Base-by-base conservation (phyloP, 1,140 invertebrate genomes). In the Drosophila busckii region DNA sequence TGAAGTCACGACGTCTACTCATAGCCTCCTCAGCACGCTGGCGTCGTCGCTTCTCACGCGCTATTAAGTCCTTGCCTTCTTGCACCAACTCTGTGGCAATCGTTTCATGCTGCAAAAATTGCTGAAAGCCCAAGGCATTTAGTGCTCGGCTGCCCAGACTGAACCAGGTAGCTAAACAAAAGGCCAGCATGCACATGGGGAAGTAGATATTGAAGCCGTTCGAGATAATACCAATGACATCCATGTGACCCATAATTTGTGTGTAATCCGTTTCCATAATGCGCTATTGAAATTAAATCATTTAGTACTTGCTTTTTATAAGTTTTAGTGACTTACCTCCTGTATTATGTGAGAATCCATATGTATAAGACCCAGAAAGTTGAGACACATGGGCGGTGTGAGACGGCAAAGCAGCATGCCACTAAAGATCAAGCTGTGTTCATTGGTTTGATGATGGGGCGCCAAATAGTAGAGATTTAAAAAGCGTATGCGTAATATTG, bases 221-320 rank as follows among this genome's bases (percentile, higher is more conserved):
- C 1, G 97, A 96, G 55, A 99, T 96, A 44, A 99, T 96, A 5
- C 95, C 93, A 44, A 99, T 93, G 0, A 99, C 96, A 89, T 99
- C 97, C 97, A 99, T 97, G 84, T 99, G 98, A 12, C 98, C 98
- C 98, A 99, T 99, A 56, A 99, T 94, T 94, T 97, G 87, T n/a
- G 86, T 87, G 41, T 87, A 87, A 17, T 80, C 75, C 2, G 83
- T 87, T 41, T 85, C 85, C 70, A 87, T 85, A 9, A 87, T 82
- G 2, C 82, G 69, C 60, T 80, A 1, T 96, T 97, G 88, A 97
- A 95, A 67, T 93, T 88, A 7, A 94, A 90, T 46, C 91, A 35
- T 10, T 19, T 3, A 16, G 13, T 26, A n/a, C n/a, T n/a, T n/a
- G n/a, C n/a, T n/a, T n/a, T n/a, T 0, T 15, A 31, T 16, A 20